Percentiles rank a stretch among this genome's conserved stretches.
Conservation (phyloP, 2,113 vertebrate genomes). For the Oncorhynchus clarkii region DNA sequence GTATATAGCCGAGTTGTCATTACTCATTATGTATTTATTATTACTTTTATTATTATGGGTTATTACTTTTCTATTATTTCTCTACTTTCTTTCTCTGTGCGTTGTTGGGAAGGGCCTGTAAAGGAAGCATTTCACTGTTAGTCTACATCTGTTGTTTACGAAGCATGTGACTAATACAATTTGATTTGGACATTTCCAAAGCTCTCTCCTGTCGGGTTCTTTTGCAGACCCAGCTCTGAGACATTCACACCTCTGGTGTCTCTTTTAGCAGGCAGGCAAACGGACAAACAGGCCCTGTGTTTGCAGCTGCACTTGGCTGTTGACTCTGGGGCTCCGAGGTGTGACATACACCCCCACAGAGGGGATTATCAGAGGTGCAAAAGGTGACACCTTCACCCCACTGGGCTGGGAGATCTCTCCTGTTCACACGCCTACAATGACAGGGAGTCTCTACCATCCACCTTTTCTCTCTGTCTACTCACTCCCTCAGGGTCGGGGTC, state of each 20-base stretch:
- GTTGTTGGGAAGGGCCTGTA: too few species aligned
- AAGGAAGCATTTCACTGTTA: too few species aligned
- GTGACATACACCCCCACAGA: conserved; percentile 22
- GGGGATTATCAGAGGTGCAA: conserved; percentile 39
- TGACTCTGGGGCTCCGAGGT: conserved; percentile 32
- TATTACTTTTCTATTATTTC: too few species aligned
- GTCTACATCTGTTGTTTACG: too few species aligned
- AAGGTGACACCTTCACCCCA: conserved; percentile 41
- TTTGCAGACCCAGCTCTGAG: conserved; percentile 8
- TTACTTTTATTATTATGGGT: too few species aligned
- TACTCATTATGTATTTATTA: too few species aligned
- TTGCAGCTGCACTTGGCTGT: conserved; percentile 63
- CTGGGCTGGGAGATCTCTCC: conserved; percentile 17
- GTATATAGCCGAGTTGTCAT: too few species aligned
- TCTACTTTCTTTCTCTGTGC: too few species aligned
- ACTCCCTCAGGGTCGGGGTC: background rate
- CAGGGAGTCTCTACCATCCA: background rate
- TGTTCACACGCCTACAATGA: conserved; percentile 25
- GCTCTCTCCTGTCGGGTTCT: conserved; percentile 7
- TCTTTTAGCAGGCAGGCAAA: conserved; percentile 40
- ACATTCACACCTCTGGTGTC: conserved; percentile 45
- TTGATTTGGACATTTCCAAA: too few species aligned
- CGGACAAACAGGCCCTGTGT: conserved; percentile 54
- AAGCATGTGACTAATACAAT: too few species aligned
- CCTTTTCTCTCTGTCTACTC: background rate